phyloP scores from a whole-genome alignment of 1,140 invertebrate species.

The Drosophila arawakana region DNA sequence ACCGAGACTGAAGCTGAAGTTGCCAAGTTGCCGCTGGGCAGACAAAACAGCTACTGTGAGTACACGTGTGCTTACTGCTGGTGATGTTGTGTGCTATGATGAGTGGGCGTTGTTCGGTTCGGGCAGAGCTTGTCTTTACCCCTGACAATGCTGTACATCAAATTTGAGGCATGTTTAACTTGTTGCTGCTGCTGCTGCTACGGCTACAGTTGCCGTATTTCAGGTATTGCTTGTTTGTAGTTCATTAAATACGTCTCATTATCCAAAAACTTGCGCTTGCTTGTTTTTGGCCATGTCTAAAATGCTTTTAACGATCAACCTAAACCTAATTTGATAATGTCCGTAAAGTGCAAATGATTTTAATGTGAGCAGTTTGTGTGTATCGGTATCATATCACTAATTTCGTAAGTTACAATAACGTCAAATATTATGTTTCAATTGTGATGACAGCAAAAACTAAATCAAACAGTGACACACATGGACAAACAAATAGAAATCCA shows the following conservation, averaged over 20 bases:
- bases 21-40: slow-evolving; percentile 58
- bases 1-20: slow-evolving; percentile 43
- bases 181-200: slow-evolving; percentile 24
- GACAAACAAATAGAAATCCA: slow-evolving; percentile 4
- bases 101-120: slow-evolving; percentile 1
- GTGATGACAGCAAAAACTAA: slow-evolving; percentile 54
- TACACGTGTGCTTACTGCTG: slow-evolving; percentile 20
- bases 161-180: slow-evolving; percentile 34
- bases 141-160: slow-evolving; percentile 46
- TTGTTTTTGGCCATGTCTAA: slow-evolving; percentile 16
- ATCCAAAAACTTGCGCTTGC: slow-evolving; percentile 54
- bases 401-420: slow-evolving; percentile 64
- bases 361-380: slow-evolving; percentile 48
- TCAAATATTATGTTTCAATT: slow-evolving; percentile 71
- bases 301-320: slow-evolving; percentile 33
- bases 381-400: slow-evolving; percentile 46
- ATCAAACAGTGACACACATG: slow-evolving; percentile 50
- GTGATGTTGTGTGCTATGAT: background rate
- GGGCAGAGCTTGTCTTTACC: slow-evolving; percentile 1
- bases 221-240: slow-evolving; percentile 66
- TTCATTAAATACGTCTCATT: slow-evolving; percentile 74
- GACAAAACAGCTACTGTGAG: slow-evolving; percentile 25
- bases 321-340: slow-evolving; percentile 24
- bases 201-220: slow-evolving; percentile 24
- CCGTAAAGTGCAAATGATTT: slow-evolving; percentile 35